Conservation (phyloP, 2,797 vertebrate species). For the Catamblyrhynchus diadema region DNA sequence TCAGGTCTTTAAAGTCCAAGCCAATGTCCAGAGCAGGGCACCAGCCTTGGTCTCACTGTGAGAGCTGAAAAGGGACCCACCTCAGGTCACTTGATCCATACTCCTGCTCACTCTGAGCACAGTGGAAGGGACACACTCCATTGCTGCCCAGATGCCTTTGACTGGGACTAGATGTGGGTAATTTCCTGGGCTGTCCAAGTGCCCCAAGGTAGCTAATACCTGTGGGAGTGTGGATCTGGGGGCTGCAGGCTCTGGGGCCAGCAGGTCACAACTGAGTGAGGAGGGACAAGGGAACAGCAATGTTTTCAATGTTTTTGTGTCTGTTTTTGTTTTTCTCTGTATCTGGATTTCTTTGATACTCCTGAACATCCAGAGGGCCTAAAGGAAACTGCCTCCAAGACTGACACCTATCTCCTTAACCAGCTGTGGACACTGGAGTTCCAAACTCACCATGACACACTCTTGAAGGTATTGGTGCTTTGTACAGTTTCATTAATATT, state of each 20-base stretch:
- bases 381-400: background rate
- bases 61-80: background rate
- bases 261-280: background rate
- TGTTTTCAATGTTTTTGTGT: background rate
- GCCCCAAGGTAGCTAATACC: background rate
- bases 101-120: background rate
- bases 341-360: background rate
- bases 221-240: background rate
- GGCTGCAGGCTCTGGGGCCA: background rate
- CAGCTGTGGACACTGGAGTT: background rate
- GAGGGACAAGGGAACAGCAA: background rate
- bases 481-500: background rate
- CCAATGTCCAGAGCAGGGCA: background rate
- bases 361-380: background rate
- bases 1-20: background rate
- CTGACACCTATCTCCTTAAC: background rate
- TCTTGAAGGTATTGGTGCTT: background rate
- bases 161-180: background rate
- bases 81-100: background rate
- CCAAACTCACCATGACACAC: background rate
- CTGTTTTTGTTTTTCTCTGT: background rate
- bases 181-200: background rate
- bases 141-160: background rate
- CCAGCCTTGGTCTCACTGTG: background rate
- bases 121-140: background rate